Percentiles rank a stretch among this genome's conserved stretches.
Conservation (phyloP, 2,888 invertebrate species). For the Dolichomitus sp. region DNA sequence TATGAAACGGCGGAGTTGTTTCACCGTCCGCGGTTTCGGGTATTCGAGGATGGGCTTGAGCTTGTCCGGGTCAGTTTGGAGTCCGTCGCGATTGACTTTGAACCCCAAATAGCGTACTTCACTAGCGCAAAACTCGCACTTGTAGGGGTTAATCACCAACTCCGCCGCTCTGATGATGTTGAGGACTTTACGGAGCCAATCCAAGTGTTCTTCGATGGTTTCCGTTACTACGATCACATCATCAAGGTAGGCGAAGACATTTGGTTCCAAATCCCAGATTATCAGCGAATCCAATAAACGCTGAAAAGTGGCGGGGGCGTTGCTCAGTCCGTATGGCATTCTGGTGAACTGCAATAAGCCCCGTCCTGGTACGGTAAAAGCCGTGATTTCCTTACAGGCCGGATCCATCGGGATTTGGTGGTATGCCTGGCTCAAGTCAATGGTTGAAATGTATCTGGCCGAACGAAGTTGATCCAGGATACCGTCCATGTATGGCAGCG, state of each 20-base stretch:
- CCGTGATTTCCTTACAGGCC: not conserved
- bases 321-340: conserved; percentile 75
- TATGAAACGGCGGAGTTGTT: no score
- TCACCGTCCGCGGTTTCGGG: no score
- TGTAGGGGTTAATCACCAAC: conserved; percentile 37
- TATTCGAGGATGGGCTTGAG: conserved; percentile 46
- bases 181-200: no score
- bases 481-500: no score
- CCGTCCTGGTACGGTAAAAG: not conserved
- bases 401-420: conserved; percentile 68
- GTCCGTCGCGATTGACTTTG: conserved; percentile 62
- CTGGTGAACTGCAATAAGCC: conserved; percentile 71
- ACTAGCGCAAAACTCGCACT: conserved; percentile 60
- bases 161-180: conserved; percentile 11
- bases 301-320: conserved; percentile 76
- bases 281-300: conserved; percentile 73
- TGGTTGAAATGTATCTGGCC: conserved; percentile 76
- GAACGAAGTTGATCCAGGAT: no score
- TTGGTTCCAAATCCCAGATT: conserved; percentile 60
- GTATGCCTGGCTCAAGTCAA: conserved; percentile 77
- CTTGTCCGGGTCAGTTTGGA: conserved; percentile 60
- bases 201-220: conserved; percentile 53
- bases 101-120: no score
- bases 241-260: conserved; percentile 59
- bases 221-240: conserved; percentile 56